A percentile compares a stretch with the other conserved stretches of the same genome.
Conservation (phyloP, 2,888 invertebrate species). For the Drosophila pseudotalamancana region DNA sequence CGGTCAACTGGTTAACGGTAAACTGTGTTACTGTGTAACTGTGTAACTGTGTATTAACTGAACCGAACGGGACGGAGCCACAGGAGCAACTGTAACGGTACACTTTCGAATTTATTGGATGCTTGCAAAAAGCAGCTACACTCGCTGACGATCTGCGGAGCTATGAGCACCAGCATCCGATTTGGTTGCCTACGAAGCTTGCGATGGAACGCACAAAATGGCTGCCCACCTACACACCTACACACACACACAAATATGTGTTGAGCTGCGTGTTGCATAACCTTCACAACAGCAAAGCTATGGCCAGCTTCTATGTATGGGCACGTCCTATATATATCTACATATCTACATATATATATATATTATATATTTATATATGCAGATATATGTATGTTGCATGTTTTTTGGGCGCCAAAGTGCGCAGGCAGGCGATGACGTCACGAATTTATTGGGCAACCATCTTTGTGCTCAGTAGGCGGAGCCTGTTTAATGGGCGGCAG, state of each 20-base stretch:
- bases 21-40: background rate
- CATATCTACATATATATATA: background rate
- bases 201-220: slow-evolving; percentile 66
- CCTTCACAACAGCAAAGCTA: slow-evolving; percentile 68
- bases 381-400: background rate
- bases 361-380: slow-evolving; percentile 8
- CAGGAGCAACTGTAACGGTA: slow-evolving; percentile 42
- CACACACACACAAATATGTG: slow-evolving; percentile 10
- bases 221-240: slow-evolving; percentile 52
- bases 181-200: slow-evolving; percentile 81
- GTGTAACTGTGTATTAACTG: slow-evolving; percentile 9
- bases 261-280: slow-evolving; percentile 55
- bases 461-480: slow-evolving; percentile 64
- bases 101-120: slow-evolving; percentile 8
- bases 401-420: slow-evolving; percentile 38
- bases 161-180: slow-evolving; percentile 82
- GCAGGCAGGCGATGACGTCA: slow-evolving; percentile 60
- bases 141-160: slow-evolving; percentile 85
- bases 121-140: slow-evolving; percentile 81
- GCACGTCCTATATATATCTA: slow-evolving; percentile 20
- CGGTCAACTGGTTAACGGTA: background rate
- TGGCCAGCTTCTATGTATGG: slow-evolving; percentile 33
- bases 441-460: slow-evolving; percentile 64
- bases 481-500: slow-evolving; percentile 56
- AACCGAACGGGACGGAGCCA: slow-evolving; percentile 54